Evolutionary conservation across 2,888 invertebrate species (phyloP).

Genomic region (Ormyrus thymus): DNA sequence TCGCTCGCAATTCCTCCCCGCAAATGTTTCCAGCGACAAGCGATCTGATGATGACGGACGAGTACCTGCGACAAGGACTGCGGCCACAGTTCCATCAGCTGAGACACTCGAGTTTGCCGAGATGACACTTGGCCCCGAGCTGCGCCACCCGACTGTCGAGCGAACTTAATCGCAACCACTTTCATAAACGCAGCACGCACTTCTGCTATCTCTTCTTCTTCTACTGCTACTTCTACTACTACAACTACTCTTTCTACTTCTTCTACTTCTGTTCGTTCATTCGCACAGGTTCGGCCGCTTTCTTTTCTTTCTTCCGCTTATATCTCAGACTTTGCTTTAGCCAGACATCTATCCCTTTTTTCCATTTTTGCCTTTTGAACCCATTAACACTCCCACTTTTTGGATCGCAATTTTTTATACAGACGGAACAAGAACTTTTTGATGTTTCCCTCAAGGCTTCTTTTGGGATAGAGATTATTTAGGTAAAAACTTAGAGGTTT

Average conservation of each 20-base stretch:
- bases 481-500: conserved; percentile 46
- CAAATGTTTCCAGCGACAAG: conserved; percentile 32
- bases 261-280: conserved; percentile 61
- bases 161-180: conserved; percentile 49
- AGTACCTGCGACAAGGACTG: conserved; percentile 57
- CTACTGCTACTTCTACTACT: conserved; percentile 46
- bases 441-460: conserved; percentile 36
- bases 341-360: neutral
- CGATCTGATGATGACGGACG: neutral
- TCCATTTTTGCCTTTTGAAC: conserved; percentile 27
- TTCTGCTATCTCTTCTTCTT: conserved; percentile 56
- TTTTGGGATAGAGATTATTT: conserved; percentile 45
- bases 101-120: conserved; percentile 68
- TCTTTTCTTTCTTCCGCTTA: conserved; percentile 57
- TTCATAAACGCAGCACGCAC: conserved; percentile 58
- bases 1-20: conserved; percentile 22
- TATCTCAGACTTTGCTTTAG: neutral
- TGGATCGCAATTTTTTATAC: conserved; percentile 29
- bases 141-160: conserved; percentile 33
- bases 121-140: conserved; percentile 65
- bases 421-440: conserved; percentile 42
- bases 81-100: conserved; percentile 62
- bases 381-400: neutral
- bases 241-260: conserved; percentile 51
- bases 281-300: conserved; percentile 69